Evolutionary conservation across 1,140 invertebrate species (phyloP).

Genomic region (Tetramorium parvispinum): DNA sequence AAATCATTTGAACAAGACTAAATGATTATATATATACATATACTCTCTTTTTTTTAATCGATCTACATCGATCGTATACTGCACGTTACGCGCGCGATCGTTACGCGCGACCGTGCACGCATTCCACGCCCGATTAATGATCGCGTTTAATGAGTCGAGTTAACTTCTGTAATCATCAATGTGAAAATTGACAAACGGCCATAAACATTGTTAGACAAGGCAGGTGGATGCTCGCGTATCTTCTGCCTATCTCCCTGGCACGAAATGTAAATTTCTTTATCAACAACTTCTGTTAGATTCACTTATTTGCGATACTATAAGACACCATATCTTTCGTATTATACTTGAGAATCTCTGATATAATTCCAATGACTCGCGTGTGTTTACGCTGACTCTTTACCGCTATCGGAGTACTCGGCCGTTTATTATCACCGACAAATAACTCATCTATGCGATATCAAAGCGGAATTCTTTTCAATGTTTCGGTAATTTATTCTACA

Average conservation of each 20-base stretch:
- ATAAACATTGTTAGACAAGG: background rate
- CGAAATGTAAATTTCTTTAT: conserved; percentile 19
- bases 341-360: conserved; percentile 22
- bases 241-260: background rate
- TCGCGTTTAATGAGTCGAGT: background rate
- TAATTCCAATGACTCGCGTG: background rate
- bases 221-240: background rate
- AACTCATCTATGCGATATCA: background rate
- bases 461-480: conserved; percentile 4
- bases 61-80: no score
- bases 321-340: conserved; percentile 3
- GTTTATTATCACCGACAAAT: background rate
- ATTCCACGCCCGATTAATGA: conserved; percentile 6
- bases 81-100: background rate
- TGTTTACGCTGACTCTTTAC: background rate
- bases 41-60: background rate
- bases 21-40: background rate
- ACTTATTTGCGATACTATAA: conserved; percentile 17
- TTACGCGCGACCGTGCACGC: background rate
- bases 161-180: background rate
- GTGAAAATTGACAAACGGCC: background rate
- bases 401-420: background rate
- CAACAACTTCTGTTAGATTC: background rate
- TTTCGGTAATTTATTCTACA: background rate
- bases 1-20: conserved; percentile 17